phyloP scores from a whole-genome alignment of 2,797 vertebrate genomes.

The Tapera naevia region DNA sequence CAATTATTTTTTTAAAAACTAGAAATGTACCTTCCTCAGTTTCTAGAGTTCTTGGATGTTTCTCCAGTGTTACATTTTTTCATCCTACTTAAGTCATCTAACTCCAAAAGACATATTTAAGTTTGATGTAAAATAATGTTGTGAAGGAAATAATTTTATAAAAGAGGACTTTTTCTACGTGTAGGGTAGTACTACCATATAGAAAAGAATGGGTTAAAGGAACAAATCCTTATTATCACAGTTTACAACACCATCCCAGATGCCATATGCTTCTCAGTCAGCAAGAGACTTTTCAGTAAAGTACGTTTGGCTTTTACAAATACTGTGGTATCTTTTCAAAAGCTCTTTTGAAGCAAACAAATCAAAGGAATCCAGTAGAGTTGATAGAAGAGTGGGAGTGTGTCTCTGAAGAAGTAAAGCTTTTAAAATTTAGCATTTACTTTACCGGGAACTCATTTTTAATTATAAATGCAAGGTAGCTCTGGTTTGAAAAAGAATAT shows the following conservation, averaged over 20 bases:
- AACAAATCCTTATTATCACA: conserved; percentile 37
- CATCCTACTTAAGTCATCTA: background rate
- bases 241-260: background rate
- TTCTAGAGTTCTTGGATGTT: background rate
- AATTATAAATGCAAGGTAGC: background rate
- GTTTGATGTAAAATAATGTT: background rate
- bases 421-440: background rate
- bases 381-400: background rate
- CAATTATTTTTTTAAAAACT: background rate
- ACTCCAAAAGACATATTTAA: background rate
- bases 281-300: background rate
- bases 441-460: background rate
- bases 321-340: background rate
- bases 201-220: conserved; percentile 51
- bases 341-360: background rate
- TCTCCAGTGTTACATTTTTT: background rate
- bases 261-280: background rate
- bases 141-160: background rate
- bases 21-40: background rate
- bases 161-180: background rate
- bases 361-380: background rate
- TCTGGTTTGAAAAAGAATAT: background rate
- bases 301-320: background rate
- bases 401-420: background rate
- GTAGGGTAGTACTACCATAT: background rate